Conservation (phyloP, 2,888 invertebrate genomes). For the Drosophila birchii region DNA sequence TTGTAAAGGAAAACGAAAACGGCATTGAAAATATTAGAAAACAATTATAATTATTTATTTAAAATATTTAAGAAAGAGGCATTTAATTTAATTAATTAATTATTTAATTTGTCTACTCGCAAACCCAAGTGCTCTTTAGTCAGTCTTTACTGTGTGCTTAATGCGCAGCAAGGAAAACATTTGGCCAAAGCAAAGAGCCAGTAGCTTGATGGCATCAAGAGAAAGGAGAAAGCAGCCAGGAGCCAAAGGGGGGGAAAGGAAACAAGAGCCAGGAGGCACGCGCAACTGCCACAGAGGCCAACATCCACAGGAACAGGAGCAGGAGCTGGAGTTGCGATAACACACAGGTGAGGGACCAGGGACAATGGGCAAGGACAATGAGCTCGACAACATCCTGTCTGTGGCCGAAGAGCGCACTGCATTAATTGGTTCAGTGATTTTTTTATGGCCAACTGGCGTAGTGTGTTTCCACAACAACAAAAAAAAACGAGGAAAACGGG, state of each 20-base stretch:
- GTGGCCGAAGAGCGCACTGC: slow-evolving; percentile 39
- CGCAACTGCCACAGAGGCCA: slow-evolving; percentile 30
- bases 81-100: too few relatives aligned
- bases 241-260: neutral
- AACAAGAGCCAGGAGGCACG: slow-evolving; percentile 55
- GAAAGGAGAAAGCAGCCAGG: slow-evolving; percentile 15
- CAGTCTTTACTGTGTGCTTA: slow-evolving; percentile 55
- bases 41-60: too few relatives aligned
- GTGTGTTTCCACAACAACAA: slow-evolving; percentile 17
- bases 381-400: slow-evolving; percentile 73
- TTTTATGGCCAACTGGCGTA: slow-evolving; percentile 50
- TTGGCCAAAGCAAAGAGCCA: slow-evolving; percentile 45
- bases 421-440: slow-evolving; percentile 80
- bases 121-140: neutral
- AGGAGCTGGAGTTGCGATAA: neutral
- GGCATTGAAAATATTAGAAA: neutral
- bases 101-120: too few relatives aligned
- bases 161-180: slow-evolving; percentile 60
- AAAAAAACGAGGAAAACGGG: slow-evolving; percentile 1
- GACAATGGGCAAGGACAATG: slow-evolving; percentile 56
- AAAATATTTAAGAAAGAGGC: neutral
- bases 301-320: slow-evolving; percentile 6
- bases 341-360: slow-evolving; percentile 16
- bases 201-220: slow-evolving; percentile 47
- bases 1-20: neutral